phyloP scores from a whole-genome alignment of 2,888 invertebrate species.

The Stramonita haemastoma region DNA sequence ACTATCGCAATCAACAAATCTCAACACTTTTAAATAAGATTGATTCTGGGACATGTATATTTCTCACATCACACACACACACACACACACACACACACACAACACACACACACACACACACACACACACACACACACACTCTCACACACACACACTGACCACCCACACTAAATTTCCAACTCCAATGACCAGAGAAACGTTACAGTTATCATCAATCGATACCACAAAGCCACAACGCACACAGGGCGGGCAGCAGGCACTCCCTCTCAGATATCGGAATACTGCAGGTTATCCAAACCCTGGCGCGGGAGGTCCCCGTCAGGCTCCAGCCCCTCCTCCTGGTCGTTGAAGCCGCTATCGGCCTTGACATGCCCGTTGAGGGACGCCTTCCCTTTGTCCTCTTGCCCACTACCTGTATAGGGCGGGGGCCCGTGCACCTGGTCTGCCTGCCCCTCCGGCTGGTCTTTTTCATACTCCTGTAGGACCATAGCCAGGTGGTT shows the following conservation, averaged over 20 bases:
- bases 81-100: no score
- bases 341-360: slow-evolving; percentile 39
- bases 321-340: background rate
- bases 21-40: no score
- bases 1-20: no score
- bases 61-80: no score
- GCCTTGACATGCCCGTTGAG: slow-evolving; percentile 33
- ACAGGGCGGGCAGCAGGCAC: background rate
- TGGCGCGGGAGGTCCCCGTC: background rate
- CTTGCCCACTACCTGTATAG: background rate
- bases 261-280: slow-evolving; percentile 15
- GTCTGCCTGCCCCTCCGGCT: background rate
- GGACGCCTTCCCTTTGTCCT: background rate
- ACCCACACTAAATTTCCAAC: no score
- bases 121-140: background rate
- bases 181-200: no score
- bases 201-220: no score
- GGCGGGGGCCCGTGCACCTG: background rate
- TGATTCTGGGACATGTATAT: no score
- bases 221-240: background rate
- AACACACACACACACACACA: background rate
- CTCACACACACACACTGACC: background rate
- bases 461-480: slow-evolving; percentile 29
- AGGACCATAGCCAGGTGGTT: slow-evolving; percentile 39
- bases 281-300: background rate